These are phyloP conservation scores for Calameuta pallipes DNA, from an alignment of 2,888 invertebrate species.

Conservation along the genomic window DNA sequence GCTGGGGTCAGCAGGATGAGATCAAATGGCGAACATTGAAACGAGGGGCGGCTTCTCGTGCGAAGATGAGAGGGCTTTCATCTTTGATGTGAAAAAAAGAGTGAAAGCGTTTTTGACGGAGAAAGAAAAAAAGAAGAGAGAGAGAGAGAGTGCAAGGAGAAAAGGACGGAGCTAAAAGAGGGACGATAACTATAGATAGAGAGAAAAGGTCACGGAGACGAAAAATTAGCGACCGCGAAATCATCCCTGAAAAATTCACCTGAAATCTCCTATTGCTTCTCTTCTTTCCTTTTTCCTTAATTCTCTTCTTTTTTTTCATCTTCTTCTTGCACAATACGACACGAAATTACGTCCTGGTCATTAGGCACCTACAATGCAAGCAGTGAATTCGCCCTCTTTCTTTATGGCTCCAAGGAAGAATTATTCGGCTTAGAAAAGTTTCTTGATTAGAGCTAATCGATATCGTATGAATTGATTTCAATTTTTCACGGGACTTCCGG, in stretches of 20 bases:
- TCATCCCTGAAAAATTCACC: neutral
- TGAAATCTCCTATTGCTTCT: neutral
- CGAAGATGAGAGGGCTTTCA: slow-evolving; percentile 10
- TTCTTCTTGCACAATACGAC: neutral
- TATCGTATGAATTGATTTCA: neutral
- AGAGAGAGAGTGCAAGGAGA: neutral
- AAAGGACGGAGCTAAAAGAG: neutral
- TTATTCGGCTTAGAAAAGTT: neutral
- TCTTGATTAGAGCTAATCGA: neutral
- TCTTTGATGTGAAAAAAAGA: slow-evolving; percentile 38
- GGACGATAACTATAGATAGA: neutral
- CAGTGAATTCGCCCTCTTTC: neutral
- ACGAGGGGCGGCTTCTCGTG: slow-evolving; percentile 19
- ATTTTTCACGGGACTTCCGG: neutral
- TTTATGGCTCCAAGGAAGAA: neutral
- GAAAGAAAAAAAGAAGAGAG: neutral
- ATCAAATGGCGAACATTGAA: slow-evolving; percentile 43
- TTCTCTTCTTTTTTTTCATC: neutral
- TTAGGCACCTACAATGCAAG: neutral
- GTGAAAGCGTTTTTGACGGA: slow-evolving; percentile 10
- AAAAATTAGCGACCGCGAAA: neutral
- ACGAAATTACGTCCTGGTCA: neutral
- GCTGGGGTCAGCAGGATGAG: slow-evolving; percentile 26
- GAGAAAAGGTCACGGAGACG: neutral
- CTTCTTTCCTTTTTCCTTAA: neutral